Conservation (phyloP, 2,113 vertebrate species). For the Chauna torquata region DNA sequence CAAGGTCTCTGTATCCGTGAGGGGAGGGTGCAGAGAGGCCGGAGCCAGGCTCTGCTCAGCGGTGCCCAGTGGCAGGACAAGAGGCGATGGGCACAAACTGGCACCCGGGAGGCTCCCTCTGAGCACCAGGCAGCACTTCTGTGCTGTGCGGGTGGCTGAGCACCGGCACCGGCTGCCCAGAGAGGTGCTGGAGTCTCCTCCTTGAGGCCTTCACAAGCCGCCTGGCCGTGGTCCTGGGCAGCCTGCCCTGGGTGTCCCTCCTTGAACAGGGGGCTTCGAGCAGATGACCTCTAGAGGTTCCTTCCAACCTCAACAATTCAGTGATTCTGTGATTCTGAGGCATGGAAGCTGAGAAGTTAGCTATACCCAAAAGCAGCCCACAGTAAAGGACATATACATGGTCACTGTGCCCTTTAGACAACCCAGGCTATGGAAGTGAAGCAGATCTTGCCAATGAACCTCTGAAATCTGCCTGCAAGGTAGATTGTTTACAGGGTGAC, state of each 20-base stretch:
- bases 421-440: not conserved
- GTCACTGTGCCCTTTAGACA: not conserved
- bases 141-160: not conserved
- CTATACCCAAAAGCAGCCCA: not conserved
- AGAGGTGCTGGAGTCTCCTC: not conserved
- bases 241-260: not conserved
- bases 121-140: not conserved
- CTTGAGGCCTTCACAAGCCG: not conserved
- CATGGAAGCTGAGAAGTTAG: not conserved
- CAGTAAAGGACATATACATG: fast-evolving
- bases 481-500: not conserved
- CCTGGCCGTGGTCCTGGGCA: not conserved
- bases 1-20: too few species aligned
- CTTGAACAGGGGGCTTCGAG: not conserved
- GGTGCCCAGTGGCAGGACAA: not conserved
- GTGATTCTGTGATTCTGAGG: not conserved
- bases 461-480: not conserved
- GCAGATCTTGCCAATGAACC: not conserved
- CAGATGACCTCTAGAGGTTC: not conserved
- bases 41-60: not conserved
- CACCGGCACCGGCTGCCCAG: not conserved
- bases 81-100: not conserved
- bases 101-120: not conserved
- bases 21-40: not conserved
- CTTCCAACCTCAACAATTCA: not conserved